phyloP scores from a whole-genome alignment of 2,888 invertebrate genomes.

The Lysandra bellargus region DNA sequence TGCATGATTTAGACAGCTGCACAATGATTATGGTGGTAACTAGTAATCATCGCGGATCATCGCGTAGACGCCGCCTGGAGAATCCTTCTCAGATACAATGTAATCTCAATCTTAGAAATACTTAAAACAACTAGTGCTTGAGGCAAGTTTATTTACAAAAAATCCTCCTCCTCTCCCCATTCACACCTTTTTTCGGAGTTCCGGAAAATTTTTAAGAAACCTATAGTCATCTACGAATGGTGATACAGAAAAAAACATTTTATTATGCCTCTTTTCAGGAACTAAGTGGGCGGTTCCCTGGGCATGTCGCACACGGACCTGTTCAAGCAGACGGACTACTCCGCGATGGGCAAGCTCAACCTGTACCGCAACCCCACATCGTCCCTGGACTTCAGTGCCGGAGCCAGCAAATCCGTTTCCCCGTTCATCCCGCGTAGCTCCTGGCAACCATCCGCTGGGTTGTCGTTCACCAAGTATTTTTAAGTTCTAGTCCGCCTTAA shows the following conservation, averaged over 20 bases:
- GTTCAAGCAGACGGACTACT: slow-evolving; percentile 48
- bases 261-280: neutral
- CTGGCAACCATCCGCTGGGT: slow-evolving; percentile 47
- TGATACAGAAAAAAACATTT: neutral
- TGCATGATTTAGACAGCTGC: too few species aligned
- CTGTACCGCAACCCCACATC: slow-evolving; percentile 47
- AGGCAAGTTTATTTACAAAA: too few species aligned
- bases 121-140: too few species aligned
- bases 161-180: too few species aligned
- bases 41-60: too few species aligned
- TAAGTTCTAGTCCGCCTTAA: slow-evolving; percentile 31
- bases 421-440: slow-evolving; percentile 46
- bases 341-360: slow-evolving; percentile 50
- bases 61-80: too few species aligned
- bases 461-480: slow-evolving; percentile 42
- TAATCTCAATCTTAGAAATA: too few species aligned
- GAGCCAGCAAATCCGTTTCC: slow-evolving; percentile 45
- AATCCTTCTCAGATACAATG: too few species aligned
- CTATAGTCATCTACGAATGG: neutral
- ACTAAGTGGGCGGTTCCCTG: slow-evolving; percentile 49
- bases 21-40: too few species aligned
- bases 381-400: slow-evolving; percentile 50
- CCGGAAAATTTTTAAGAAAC: too few species aligned
- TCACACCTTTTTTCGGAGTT: too few species aligned
- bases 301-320: slow-evolving; percentile 47